Percentiles rank a stretch among this genome's conserved stretches.
phyloP scores from a whole-genome alignment of 1,140 invertebrate species.

The Bilobella aurantiaca region DNA sequence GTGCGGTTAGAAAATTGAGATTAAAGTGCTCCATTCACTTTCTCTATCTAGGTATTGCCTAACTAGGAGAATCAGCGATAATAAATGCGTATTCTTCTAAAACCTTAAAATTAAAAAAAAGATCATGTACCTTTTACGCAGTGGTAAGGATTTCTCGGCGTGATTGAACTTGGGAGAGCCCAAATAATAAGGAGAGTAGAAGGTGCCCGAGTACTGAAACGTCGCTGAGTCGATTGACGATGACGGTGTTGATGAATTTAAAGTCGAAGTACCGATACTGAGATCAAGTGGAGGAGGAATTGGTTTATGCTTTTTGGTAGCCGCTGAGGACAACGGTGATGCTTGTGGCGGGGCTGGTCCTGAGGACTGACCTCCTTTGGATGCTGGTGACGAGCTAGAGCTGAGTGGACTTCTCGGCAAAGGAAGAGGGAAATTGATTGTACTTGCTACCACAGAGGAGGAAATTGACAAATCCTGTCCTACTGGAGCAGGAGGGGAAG shows the following conservation, averaged over 20 bases:
- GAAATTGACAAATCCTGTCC: slow-evolving; percentile 4
- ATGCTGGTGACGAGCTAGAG: background rate
- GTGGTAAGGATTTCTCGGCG: slow-evolving; percentile 30
- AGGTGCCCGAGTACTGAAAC: background rate
- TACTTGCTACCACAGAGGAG: too few species aligned
- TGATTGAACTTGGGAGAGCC: slow-evolving; percentile 32
- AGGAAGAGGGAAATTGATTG: background rate
- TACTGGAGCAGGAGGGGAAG: background rate
- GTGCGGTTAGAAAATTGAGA: background rate
- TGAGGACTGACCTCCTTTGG: background rate
- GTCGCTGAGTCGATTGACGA: background rate
- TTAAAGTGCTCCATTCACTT: too few species aligned
- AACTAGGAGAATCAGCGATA: background rate
- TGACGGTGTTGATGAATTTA: background rate
- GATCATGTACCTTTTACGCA: slow-evolving; percentile 31
- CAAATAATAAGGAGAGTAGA: slow-evolving; percentile 10
- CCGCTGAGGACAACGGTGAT: slow-evolving; percentile 2
- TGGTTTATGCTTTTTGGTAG: slow-evolving; percentile 30
- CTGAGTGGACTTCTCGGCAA: background rate
- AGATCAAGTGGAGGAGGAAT: slow-evolving; percentile 35
- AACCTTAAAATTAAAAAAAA: background rate
- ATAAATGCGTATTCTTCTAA: background rate
- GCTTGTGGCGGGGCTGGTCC: background rate
- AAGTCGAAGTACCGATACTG: slow-evolving; percentile 9
- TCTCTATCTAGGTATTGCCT: too few species aligned